A percentile compares a stretch with the other conserved stretches of the same genome.
Conservation (phyloP, 2,113 vertebrate species). For the Alaudala cheleensis region DNA sequence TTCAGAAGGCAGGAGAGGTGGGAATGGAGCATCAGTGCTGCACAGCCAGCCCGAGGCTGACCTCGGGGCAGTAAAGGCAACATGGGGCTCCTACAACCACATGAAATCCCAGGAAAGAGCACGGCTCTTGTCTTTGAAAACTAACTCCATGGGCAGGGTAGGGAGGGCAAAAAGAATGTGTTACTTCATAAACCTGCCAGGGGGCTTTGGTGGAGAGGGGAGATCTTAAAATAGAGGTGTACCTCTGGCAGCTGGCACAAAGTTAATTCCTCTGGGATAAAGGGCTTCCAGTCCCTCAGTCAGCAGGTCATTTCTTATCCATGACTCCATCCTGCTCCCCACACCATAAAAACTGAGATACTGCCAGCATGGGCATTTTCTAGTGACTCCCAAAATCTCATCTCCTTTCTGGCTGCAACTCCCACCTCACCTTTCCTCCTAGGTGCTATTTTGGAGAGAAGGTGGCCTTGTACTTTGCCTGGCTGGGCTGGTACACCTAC, state of each 20-base stretch:
- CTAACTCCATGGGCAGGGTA: rapidly evolving
- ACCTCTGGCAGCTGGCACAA: neutral
- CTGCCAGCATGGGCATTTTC: rapidly evolving
- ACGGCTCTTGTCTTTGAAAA: neutral
- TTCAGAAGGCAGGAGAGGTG: neutral
- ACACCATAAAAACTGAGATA: neutral
- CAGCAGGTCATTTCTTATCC: neutral
- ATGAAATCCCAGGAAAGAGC: neutral
- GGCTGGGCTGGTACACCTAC: slow-evolving; percentile 91
- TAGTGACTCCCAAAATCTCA: rapidly evolving
- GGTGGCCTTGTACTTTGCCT: slow-evolving; percentile 90
- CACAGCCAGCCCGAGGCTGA: neutral
- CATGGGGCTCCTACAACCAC: neutral
- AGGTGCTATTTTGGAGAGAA: slow-evolving; percentile 94
- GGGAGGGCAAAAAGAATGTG: rapidly evolving
- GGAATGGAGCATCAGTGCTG: neutral
- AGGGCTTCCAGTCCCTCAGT: neutral
- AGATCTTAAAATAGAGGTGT: too few relatives aligned
- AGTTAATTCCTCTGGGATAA: neutral
- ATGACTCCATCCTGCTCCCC: neutral
- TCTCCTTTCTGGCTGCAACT: neutral
- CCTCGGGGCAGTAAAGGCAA: neutral
- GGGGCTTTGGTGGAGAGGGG: neutral
- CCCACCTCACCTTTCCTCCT: neutral
- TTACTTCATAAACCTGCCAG: neutral